These are phyloP conservation scores for Tridacna crocea DNA, from an alignment of 2,888 invertebrate genomes.

Conservation along the genomic window DNA sequence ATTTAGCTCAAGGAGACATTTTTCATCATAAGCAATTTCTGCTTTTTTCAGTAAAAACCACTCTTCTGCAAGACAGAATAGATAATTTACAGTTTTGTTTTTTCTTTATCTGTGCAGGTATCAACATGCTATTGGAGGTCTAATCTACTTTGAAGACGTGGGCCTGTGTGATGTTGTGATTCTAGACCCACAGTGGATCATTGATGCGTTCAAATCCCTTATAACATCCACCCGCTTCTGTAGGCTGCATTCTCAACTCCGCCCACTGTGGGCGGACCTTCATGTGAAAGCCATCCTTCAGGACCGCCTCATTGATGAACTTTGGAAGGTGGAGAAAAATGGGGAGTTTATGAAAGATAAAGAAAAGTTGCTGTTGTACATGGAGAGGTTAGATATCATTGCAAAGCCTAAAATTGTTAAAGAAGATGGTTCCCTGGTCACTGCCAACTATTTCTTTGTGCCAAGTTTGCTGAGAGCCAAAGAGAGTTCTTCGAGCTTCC, in stretches of 20 bases:
- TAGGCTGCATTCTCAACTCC: conserved; percentile 40
- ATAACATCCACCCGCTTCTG: conserved; percentile 55
- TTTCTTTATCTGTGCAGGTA: conserved; percentile 34
- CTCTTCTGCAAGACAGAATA: too few species aligned
- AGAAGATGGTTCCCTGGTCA: conserved; percentile 40
- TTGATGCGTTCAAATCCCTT: conserved; percentile 57
- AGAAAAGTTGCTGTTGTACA: conserved; percentile 49
- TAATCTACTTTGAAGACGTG: conserved; percentile 59
- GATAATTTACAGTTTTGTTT: not conserved
- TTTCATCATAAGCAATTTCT: too few species aligned
- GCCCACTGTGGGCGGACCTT: conserved; percentile 50
- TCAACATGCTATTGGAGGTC: conserved; percentile 55
- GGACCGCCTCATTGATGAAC: conserved; percentile 46
- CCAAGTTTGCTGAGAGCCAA: conserved; percentile 55
- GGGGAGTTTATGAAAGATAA: conserved; percentile 39
- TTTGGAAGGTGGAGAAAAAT: conserved; percentile 49
- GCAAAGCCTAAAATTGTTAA: conserved; percentile 52
- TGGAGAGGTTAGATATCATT: conserved; percentile 63
- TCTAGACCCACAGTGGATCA: conserved; percentile 62
- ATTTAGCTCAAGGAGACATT: too few species aligned
- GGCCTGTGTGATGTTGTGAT: conserved; percentile 50
- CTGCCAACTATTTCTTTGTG: conserved; percentile 57
- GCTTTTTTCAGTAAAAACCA: too few species aligned
- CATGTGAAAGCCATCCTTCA: conserved; percentile 57
- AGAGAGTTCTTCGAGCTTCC: conserved; percentile 24